Evolutionary conservation across 2,113 vertebrate genomes (phyloP).

Genomic region (Erythrocercus mccallii): DNA sequence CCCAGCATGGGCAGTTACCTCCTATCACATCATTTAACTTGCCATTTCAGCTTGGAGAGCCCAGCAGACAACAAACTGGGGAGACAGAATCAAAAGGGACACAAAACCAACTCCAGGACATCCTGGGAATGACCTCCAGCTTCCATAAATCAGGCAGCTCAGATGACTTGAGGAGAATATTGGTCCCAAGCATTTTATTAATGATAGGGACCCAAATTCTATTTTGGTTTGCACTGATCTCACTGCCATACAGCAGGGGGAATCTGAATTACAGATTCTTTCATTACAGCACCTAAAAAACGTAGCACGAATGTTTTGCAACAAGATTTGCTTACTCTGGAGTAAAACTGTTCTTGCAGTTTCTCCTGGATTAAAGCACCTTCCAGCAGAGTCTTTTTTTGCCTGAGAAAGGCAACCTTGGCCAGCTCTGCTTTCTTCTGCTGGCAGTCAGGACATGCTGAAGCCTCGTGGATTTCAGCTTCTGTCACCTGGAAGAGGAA

Average conservation of each 20-base stretch:
- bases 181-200: not conserved
- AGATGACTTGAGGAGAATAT: not conserved
- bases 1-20: not conserved
- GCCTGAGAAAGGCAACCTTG: slow-evolving; percentile 69
- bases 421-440: slow-evolving; percentile 67
- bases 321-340: slow-evolving; percentile 39
- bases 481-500: slow-evolving; percentile 53
- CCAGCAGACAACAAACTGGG: not conserved
- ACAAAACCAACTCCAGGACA: not conserved
- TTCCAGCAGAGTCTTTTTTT: slow-evolving; percentile 68
- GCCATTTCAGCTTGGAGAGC: not conserved
- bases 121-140: not conserved
- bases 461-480: slow-evolving; percentile 47
- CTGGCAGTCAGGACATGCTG: slow-evolving; percentile 59
- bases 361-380: slow-evolving; percentile 59
- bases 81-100: not conserved
- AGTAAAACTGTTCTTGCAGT: slow-evolving; percentile 61
- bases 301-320: not conserved
- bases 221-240: not conserved
- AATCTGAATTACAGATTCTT: not conserved
- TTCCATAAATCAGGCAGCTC: not conserved
- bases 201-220: not conserved
- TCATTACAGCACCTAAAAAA: not conserved
- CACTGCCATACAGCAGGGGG: not conserved
- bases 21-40: not conserved